Evolutionary conservation across 1,140 invertebrate species (phyloP).

Genomic region (Choristoneura fumiferana): DNA sequence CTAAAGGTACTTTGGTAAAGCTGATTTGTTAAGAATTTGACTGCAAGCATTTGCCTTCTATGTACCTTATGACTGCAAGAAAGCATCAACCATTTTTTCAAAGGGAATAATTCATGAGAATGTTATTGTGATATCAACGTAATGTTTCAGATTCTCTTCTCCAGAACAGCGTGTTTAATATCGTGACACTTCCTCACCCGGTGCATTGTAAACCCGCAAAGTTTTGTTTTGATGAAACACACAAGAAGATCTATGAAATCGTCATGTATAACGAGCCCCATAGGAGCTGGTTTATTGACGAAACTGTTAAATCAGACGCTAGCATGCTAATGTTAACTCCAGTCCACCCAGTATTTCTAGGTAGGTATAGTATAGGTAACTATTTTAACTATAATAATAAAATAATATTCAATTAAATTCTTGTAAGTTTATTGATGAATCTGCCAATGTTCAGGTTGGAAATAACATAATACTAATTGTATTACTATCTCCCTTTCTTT

Average conservation of each 20-base stretch:
- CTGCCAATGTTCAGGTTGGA: too few relatives aligned
- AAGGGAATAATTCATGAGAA: too few relatives aligned
- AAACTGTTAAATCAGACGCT: constrained; percentile 84
- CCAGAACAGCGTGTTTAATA: constrained; percentile 83
- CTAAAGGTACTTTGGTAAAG: constrained; percentile 83
- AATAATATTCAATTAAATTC: too few relatives aligned
- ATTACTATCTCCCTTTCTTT: too few relatives aligned
- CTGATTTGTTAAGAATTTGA: too few relatives aligned
- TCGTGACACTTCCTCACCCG: constrained; percentile 86
- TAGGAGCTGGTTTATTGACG: constrained; percentile 85
- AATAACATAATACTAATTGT: too few relatives aligned
- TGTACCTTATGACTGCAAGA: too few relatives aligned
- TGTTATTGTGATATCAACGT: not conserved
- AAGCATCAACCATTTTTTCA: too few relatives aligned
- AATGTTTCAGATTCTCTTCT: constrained; percentile 74
- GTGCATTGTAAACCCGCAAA: constrained; percentile 80
- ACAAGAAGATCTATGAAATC: constrained; percentile 73
- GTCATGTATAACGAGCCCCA: constrained; percentile 82
- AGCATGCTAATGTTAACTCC: constrained; percentile 84
- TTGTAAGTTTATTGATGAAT: too few relatives aligned
- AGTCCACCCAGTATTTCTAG: constrained; percentile 83
- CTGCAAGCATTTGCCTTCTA: too few relatives aligned
- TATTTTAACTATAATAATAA: too few relatives aligned
- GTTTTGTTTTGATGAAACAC: constrained; percentile 80
- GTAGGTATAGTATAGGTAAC: too few relatives aligned